Evolutionary conservation across 2,113 vertebrate species (phyloP).

Genomic region (Nannobrachium achirus): DNA sequence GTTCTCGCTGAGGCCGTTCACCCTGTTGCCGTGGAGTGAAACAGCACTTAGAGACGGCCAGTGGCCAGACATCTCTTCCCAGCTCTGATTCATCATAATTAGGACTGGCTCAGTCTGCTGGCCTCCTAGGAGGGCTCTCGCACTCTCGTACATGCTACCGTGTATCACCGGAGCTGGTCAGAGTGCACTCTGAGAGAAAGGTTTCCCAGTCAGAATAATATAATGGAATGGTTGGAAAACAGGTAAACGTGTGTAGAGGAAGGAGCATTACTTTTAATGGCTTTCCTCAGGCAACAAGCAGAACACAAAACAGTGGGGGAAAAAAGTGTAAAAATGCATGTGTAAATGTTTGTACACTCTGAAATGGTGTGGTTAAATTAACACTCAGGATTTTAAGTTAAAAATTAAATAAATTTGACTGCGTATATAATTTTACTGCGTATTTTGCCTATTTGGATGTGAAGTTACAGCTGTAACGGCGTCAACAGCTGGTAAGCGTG

Average conservation of each 20-base stretch:
- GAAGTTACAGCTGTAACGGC: slow-evolving; percentile 32
- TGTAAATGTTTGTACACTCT: too few relatives aligned
- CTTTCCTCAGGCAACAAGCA: slow-evolving; percentile 12
- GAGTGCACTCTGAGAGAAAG: neutral
- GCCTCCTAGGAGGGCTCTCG: slow-evolving; percentile 49
- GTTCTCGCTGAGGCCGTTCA: slow-evolving; percentile 24
- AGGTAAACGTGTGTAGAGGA: too few relatives aligned
- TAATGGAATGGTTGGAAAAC: too few relatives aligned
- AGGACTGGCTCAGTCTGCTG: slow-evolving; percentile 57
- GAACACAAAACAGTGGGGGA: neutral
- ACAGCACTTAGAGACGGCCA: slow-evolving; percentile 56
- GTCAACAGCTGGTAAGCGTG: slow-evolving; percentile 43
- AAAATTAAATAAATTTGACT: neutral
- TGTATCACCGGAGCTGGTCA: neutral
- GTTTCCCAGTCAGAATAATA: slow-evolving; percentile 43
- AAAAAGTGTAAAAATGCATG: too few relatives aligned
- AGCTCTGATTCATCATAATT: slow-evolving; percentile 69
- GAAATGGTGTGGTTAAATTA: too few relatives aligned
- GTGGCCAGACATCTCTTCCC: slow-evolving; percentile 59
- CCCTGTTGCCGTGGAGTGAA: slow-evolving; percentile 45
- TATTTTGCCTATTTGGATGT: slow-evolving; percentile 27
- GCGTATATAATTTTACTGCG: slow-evolving; percentile 28
- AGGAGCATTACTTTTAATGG: neutral
- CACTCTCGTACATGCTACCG: slow-evolving; percentile 18
- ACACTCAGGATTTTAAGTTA: too few relatives aligned